Percentiles rank a stretch among this genome's conserved stretches.
These are phyloP conservation scores for Theodoxus fluviatilis DNA, from an alignment of 2,888 invertebrate species.

Conservation along the genomic window DNA sequence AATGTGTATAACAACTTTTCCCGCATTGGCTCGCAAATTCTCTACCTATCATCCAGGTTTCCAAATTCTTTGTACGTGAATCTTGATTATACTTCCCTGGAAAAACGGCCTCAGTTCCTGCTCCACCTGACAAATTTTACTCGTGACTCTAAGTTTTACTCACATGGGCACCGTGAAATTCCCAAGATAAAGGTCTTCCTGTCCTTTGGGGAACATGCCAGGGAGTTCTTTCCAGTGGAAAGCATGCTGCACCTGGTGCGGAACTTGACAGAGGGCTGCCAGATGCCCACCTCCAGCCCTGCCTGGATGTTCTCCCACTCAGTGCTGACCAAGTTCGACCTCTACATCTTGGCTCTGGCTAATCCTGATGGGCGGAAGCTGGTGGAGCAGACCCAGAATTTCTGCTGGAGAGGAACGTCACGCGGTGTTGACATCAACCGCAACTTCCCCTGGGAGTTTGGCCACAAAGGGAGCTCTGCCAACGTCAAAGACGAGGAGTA, in stretches of 20 bases:
- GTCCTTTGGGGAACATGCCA: slow-evolving; percentile 62
- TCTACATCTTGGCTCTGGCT: slow-evolving; percentile 55
- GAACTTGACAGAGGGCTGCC: slow-evolving; percentile 45
- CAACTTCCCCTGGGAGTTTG: slow-evolving; percentile 64
- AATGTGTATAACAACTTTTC: slow-evolving; percentile 53
- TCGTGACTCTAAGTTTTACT: neutral
- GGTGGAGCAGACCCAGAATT: slow-evolving; percentile 54
- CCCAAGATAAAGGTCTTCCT: slow-evolving; percentile 49
- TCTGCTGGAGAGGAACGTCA: slow-evolving; percentile 62
- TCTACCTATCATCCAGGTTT: slow-evolving; percentile 39
- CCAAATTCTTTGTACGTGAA: slow-evolving; percentile 44
- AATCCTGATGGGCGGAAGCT: slow-evolving; percentile 61
- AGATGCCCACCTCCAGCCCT: slow-evolving; percentile 28
- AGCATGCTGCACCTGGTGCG: slow-evolving; percentile 51
- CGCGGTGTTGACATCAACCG: slow-evolving; percentile 62
- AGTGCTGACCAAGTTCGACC: slow-evolving; percentile 50
- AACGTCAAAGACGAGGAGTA: slow-evolving; percentile 57
- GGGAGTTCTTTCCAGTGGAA: slow-evolving; percentile 62
- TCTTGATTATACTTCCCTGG: slow-evolving; percentile 41
- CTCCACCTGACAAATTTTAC: slow-evolving; percentile 55
- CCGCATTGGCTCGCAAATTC: slow-evolving; percentile 36
- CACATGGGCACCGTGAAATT: neutral
- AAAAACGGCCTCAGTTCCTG: slow-evolving; percentile 45
- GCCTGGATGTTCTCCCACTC: slow-evolving; percentile 35
- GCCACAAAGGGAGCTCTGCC: slow-evolving; percentile 55